phyloP scores from a whole-genome alignment of 1,140 invertebrate species.

The Drosophila kikkawai region DNA sequence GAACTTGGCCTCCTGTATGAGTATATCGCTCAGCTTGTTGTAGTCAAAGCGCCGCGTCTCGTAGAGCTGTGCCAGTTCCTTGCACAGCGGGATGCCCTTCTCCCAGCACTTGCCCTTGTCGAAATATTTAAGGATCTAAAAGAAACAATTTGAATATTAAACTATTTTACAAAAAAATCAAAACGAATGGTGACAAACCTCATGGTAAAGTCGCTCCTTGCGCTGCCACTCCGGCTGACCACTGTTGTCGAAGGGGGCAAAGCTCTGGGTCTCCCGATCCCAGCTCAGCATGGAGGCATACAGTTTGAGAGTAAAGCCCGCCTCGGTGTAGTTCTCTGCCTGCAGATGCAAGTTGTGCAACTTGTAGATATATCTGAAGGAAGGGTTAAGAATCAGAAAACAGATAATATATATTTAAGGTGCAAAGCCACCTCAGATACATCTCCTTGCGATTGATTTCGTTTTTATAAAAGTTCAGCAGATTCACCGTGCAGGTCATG shows the following conservation, averaged over 20 bases:
- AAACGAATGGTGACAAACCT: constrained; percentile 83
- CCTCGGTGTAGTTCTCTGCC: constrained; percentile 98
- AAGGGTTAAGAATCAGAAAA: not conserved
- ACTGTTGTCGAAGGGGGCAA: constrained; percentile 84
- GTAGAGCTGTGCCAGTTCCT: constrained; percentile 95
- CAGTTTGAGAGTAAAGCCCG: constrained; percentile 96
- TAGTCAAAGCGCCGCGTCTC: constrained; percentile 97
- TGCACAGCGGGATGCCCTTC: constrained; percentile 96
- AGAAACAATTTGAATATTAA: not conserved
- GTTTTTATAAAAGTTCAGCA: constrained; percentile 98
- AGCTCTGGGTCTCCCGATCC: constrained; percentile 89
- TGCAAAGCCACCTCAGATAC: constrained; percentile 90
- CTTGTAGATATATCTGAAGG: constrained; percentile 94
- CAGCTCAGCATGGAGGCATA: constrained; percentile 97
- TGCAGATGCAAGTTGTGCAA: constrained; percentile 96
- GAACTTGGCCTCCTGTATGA: constrained; percentile 94
- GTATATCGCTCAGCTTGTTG: constrained; percentile 92
- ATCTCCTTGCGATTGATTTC: constrained; percentile 98
- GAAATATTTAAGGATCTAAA: constrained; percentile 94
- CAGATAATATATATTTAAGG: not conserved
- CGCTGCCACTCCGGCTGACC: constrained; percentile 94
- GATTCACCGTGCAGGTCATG: constrained; percentile 98
- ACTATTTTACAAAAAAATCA: not conserved
- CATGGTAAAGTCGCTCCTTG: constrained; percentile 96
- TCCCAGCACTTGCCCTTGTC: constrained; percentile 99